Evolutionary conservation across 1,140 invertebrate genomes (phyloP).

Genomic region (Mya arenaria): DNA sequence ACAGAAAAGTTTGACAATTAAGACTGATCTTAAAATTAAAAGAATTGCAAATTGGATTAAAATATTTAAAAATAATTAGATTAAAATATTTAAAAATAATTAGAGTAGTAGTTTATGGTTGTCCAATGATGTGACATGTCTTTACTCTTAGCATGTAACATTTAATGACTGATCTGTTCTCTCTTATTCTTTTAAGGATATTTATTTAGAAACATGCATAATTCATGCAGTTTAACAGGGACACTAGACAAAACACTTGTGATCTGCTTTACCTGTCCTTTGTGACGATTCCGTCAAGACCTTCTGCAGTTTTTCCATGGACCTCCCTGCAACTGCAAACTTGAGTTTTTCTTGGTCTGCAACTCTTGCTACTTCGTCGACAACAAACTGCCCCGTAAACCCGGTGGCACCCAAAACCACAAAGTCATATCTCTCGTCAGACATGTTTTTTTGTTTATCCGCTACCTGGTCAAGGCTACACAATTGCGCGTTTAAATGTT

Average conservation of each 20-base stretch:
- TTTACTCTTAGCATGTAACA: too few species aligned
- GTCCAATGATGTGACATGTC: too few species aligned
- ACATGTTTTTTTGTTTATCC: conserved; percentile 22
- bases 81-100: background rate
- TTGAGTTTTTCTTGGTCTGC: conserved; percentile 83
- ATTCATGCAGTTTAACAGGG: background rate
- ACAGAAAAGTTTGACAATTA: too few species aligned
- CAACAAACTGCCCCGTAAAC: conserved; percentile 91
- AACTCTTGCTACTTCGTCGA: conserved; percentile 85
- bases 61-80: background rate
- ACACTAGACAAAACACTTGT: background rate
- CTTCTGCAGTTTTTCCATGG: conserved; percentile 87
- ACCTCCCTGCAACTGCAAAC: conserved; percentile 89
- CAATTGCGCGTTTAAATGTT: too few species aligned
- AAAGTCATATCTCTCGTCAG: conserved; percentile 70
- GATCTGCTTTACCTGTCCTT: conserved; percentile 65
- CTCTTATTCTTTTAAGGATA: background rate
- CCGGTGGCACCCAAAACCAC: conserved; percentile 88
- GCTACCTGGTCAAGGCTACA: background rate
- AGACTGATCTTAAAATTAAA: too few species aligned
- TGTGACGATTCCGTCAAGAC: conserved; percentile 82
- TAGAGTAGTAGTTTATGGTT: too few species aligned
- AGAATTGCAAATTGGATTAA: background rate
- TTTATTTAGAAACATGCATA: background rate
- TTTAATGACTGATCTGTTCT: too few species aligned